Percentiles rank a stretch among this genome's conserved stretches.
Conservation (phyloP, 2,113 vertebrate species). For the Kryptolebias marmoratus region DNA sequence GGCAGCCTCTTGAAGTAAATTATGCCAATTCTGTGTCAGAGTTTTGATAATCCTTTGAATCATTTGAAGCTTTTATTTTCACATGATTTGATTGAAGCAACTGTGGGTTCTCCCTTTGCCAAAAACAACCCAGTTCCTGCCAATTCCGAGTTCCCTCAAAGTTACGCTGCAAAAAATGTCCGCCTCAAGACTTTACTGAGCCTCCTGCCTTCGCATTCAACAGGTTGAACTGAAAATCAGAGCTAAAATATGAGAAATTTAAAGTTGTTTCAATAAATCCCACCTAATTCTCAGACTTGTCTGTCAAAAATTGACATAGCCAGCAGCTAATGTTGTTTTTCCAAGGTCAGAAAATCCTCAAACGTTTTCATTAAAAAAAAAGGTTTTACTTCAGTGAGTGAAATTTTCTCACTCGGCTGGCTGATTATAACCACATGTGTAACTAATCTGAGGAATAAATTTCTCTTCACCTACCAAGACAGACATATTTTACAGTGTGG, state of each 20-base stretch:
- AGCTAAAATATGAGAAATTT: not conserved
- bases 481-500: slow-evolving; percentile 56
- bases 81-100: slow-evolving; percentile 47
- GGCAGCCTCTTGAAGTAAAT: slow-evolving; percentile 39
- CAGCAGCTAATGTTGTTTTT: not conserved
- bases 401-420: slow-evolving; percentile 8
- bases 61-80: slow-evolving; percentile 48
- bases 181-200: slow-evolving; percentile 6
- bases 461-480: slow-evolving; percentile 17
- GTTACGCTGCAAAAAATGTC: slow-evolving; percentile 43
- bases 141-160: slow-evolving; percentile 53
- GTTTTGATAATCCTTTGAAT: slow-evolving; percentile 61
- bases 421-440: slow-evolving; percentile 23
- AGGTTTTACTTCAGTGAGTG: not conserved
- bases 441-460: not conserved
- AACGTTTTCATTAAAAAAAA: not conserved
- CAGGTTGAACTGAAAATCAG: slow-evolving; percentile 7
- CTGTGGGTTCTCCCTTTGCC: slow-evolving; percentile 51
- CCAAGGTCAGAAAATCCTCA: slow-evolving; percentile 9
- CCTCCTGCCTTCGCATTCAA: slow-evolving; percentile 6
- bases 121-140: slow-evolving; percentile 53
- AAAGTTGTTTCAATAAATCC: not conserved
- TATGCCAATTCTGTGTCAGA: slow-evolving; percentile 47
- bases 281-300: not conserved
- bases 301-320: not conserved